Base-by-base conservation (phyloP, 2,797 vertebrate species). In the Mionectes olivaceus region DNA sequence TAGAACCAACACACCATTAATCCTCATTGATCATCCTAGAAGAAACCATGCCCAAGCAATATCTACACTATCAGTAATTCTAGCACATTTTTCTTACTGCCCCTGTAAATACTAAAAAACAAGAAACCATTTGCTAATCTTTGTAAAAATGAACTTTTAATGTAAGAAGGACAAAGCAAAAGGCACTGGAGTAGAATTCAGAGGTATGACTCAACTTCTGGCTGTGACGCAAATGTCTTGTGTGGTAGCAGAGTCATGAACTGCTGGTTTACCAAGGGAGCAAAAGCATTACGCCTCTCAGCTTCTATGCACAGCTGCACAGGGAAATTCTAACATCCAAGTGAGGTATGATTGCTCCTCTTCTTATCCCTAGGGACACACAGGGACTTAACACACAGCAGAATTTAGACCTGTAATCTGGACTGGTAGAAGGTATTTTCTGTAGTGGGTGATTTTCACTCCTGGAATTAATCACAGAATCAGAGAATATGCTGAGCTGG, bases 231-330 rank as follows among this genome's bases (percentile, higher is more conserved):
- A 86, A 33, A 94, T 91, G 73, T 65, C 65, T 84, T 85, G 50
- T 92, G 84, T 86, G 89, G 79, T 33, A 80, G 61, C 77, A 55
- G 65, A 95, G 84, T 94, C 93, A 96, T 52, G 60, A 96, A 94
- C 87, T 89, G 68, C 55, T 52, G 52, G 53, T 71, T 87, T 71
- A 83, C 44, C 82, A 92, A 43, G 71, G 53, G 21, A 93, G 61
- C 2, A 5, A 92, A 84, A 52, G 52, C 63, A 77, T 80, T 89
- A 70, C 68, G 85, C 83, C 60, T 82, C 70, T 74, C 68, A 19
- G 75, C 46, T 90, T 79, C 82, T 83, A 53, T 70, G 91, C 84
- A 89, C 25, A 92, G 75, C 59, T 77, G 63, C 68, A 84, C 56
- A 77, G 64, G n/a, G 35, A 70, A 92, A 87, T 74, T 67, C 84